A percentile compares a stretch with the other conserved stretches of the same genome.
Evolutionary conservation across 2,888 invertebrate genomes (phyloP).

Genomic region (Nasonia oneida): DNA sequence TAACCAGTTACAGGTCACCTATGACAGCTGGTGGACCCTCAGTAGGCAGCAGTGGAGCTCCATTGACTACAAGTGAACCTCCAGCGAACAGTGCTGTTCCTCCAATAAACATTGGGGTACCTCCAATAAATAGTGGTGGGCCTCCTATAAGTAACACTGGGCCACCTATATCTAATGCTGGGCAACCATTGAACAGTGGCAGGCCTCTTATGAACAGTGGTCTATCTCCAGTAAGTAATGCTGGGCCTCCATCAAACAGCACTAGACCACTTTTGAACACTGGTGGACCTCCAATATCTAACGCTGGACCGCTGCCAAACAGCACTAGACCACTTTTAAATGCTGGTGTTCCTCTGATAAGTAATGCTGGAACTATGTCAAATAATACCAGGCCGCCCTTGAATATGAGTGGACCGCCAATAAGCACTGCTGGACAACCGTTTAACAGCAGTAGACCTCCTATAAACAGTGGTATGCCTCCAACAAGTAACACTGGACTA

Average conservation of each 20-base stretch:
- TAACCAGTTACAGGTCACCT: neutral
- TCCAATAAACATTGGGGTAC: neutral
- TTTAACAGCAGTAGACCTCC: neutral
- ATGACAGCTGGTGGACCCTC: neutral
- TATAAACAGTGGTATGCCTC: neutral
- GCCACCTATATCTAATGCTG: neutral
- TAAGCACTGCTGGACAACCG: neutral
- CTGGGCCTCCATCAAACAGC: conserved; percentile 20
- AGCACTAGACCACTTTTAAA: neutral
- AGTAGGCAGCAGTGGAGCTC: neutral
- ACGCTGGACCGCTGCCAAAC: neutral
- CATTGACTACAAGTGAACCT: neutral
- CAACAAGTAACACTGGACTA: conserved; percentile 2
- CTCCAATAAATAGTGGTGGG: conserved; percentile 10
- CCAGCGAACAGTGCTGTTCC: neutral
- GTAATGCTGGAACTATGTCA: neutral
- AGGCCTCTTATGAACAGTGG: conserved; percentile 16
- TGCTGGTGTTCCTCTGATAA: conserved; percentile 1
- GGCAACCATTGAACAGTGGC: conserved; percentile 13
- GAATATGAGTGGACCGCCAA: conserved; percentile 21
- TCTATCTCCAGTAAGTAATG: conserved; percentile 12
- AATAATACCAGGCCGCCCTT: neutral
- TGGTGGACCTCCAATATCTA: conserved; percentile 17
- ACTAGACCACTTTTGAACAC: neutral
- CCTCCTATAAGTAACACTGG: conserved; percentile 16